Evolutionary conservation across 2,888 invertebrate genomes (phyloP).

Genomic region (Pinctada fucata): DNA sequence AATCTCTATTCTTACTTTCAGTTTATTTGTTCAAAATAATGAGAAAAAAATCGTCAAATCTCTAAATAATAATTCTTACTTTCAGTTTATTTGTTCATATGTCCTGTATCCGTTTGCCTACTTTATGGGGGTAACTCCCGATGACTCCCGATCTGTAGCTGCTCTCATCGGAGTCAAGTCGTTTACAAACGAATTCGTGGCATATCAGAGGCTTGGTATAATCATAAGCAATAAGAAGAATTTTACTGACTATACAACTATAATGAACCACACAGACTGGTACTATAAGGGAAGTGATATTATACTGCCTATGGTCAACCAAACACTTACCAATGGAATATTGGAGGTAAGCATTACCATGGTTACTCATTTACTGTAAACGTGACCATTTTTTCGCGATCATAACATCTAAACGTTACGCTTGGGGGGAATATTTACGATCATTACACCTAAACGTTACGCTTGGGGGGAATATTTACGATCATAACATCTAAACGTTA

Average conservation of each 20-base stretch:
- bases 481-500: no score
- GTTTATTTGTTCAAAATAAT: no score
- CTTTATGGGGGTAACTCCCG: conserved; percentile 85
- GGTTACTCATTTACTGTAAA: no score
- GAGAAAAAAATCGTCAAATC: no score
- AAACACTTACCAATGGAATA: conserved; percentile 56
- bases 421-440: no score
- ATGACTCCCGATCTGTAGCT: conserved; percentile 87
- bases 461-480: no score
- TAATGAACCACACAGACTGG: conserved; percentile 47
- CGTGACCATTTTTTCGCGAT: no score
- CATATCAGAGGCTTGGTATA: conserved; percentile 84
- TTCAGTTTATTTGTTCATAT: conserved; percentile 85
- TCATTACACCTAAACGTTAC: no score
- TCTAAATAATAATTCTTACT: not conserved
- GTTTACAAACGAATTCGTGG: conserved; percentile 94
- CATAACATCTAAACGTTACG: no score
- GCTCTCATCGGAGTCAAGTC: conserved; percentile 92
- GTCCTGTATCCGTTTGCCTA: conserved; percentile 93
- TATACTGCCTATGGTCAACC: conserved; percentile 45
- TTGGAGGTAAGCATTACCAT: conserved; percentile 52
- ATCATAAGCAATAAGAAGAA: conserved; percentile 57
- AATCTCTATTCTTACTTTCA: no score
- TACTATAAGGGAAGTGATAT: conserved; percentile 50
- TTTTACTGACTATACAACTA: conserved; percentile 47